Percentiles rank a stretch among this genome's conserved stretches.
These are phyloP conservation scores for Phengaris arion DNA, from an alignment of 2,888 invertebrate genomes.

Conservation along the genomic window DNA sequence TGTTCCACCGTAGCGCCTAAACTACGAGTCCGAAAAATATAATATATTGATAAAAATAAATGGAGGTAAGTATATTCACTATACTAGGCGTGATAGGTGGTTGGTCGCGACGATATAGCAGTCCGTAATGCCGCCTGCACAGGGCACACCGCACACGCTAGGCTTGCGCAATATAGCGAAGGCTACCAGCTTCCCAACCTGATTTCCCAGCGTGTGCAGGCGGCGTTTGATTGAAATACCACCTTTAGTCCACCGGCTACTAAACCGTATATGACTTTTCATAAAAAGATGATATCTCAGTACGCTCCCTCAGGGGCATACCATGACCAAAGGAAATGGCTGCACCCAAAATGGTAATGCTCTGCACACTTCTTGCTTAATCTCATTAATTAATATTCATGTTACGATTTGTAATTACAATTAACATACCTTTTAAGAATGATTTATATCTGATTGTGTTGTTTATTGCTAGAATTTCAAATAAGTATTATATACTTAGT, in stretches of 20 bases:
- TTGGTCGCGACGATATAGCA: too few relatives aligned
- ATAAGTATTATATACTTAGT: neutral
- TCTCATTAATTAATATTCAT: conserved; percentile 9
- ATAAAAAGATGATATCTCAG: conserved; percentile 23
- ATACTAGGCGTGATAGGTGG: too few relatives aligned
- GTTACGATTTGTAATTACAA: conserved; percentile 14
- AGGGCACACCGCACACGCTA: neutral
- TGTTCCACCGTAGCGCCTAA: too few relatives aligned
- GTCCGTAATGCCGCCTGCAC: neutral
- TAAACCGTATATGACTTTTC: neutral
- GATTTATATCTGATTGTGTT: conserved; percentile 9
- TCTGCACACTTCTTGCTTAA: neutral
- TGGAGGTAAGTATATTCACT: too few relatives aligned
- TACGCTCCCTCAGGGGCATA: conserved; percentile 3
- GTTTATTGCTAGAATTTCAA: neutral
- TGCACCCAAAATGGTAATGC: conserved; percentile 6
- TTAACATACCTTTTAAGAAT: conserved; percentile 11
- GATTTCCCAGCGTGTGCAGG: neutral
- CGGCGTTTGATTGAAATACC: neutral
- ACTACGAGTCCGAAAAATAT: too few relatives aligned
- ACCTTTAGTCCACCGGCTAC: neutral
- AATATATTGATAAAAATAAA: too few relatives aligned
- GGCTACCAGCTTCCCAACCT: too few relatives aligned
- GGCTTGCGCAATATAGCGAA: neutral
- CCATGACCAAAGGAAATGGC: conserved; percentile 1